Evolutionary conservation across 2,888 invertebrate species (phyloP), one percentile per base, ranked within the genome.

Genomic region (Lasioglossum leucozonium): DNA sequence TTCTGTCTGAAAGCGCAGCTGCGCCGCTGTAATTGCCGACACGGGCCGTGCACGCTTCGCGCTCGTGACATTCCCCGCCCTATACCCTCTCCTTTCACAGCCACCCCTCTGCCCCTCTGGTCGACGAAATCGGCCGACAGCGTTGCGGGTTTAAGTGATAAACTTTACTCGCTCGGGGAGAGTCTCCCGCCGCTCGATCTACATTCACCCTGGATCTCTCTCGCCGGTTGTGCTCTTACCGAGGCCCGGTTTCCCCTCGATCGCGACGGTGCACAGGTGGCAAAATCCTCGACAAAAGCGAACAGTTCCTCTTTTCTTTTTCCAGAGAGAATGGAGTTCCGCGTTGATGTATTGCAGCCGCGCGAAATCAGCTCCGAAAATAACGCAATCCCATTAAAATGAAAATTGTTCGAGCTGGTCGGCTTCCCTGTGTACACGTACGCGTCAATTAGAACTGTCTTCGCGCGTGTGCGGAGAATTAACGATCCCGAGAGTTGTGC

Each of bases 1-100:
- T 87, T 89, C 76, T 76, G 88, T 88, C 89, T 84, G 88, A 86
- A 89, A 89, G 84, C 88, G 69, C 89, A 90, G 90, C 90, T 89
- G 90, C 77, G 80, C 85, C 79, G 77, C 77, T 76, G 77, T 87
- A 85, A 89, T 90, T 80, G 88, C 79, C 77, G 84, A 79, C 77
- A 65, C 44, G 80, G 72, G 82, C 34, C 71, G 55, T 67, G 47
- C 77, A 34, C 71, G 71, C 42, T 58, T 26, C 79, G 77, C 26
- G 67, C 77, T 69, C 77, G 77, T 84, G 84, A 82, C 86, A 81
- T 77, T 72, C 71, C 71, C 67, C 67, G 37, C 37, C 67, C 67
- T 22, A 8, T 37, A 11, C 11, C 67, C n/a, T n/a, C n/a, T n/a
- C n/a, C n/a, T n/a, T n/a, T n/a, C n/a, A n/a, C n/a, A n/a, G n/a